Evolutionary conservation across 2,888 invertebrate species (phyloP).

Genomic region (Calliopum simillimum): DNA sequence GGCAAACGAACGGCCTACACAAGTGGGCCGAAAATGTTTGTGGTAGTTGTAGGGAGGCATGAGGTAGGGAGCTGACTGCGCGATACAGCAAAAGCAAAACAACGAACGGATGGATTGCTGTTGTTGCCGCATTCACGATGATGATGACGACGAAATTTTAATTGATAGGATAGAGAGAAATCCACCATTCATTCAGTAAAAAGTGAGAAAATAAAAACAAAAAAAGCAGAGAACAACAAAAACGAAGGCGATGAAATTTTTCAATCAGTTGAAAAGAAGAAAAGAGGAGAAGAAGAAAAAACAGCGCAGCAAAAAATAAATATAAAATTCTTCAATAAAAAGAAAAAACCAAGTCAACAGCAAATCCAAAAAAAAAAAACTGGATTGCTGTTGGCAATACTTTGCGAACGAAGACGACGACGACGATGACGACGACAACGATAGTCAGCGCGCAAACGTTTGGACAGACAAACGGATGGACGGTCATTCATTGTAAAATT

Average conservation of each 20-base stretch:
- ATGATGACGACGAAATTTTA: constrained; percentile 6
- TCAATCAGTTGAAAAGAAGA: constrained; percentile 17
- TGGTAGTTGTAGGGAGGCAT: background rate
- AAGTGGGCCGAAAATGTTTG: constrained; percentile 21
- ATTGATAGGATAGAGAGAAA: constrained; percentile 12
- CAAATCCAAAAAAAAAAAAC: too few relatives aligned
- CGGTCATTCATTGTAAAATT: constrained; percentile 6
- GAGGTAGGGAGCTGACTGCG: background rate
- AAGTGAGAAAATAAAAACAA: constrained; percentile 17
- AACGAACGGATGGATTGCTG: constrained; percentile 31
- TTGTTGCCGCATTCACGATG: background rate
- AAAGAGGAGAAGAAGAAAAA: constrained; percentile 2
- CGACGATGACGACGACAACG: too few relatives aligned
- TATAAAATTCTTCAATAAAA: background rate
- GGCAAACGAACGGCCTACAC: constrained; percentile 7
- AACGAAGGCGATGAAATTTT: constrained; percentile 23
- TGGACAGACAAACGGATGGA: background rate
- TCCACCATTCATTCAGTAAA: constrained; percentile 29
- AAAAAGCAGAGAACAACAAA: background rate
- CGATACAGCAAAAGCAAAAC: background rate
- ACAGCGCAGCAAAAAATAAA: constrained; percentile 35
- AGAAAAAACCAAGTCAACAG: background rate
- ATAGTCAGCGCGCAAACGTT: too few relatives aligned
- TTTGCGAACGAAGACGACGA: too few relatives aligned
- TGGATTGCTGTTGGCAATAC: constrained; percentile 24